phyloP scores from a whole-genome alignment of 2,888 invertebrate genomes.

The Ectemnius cavifrons region DNA sequence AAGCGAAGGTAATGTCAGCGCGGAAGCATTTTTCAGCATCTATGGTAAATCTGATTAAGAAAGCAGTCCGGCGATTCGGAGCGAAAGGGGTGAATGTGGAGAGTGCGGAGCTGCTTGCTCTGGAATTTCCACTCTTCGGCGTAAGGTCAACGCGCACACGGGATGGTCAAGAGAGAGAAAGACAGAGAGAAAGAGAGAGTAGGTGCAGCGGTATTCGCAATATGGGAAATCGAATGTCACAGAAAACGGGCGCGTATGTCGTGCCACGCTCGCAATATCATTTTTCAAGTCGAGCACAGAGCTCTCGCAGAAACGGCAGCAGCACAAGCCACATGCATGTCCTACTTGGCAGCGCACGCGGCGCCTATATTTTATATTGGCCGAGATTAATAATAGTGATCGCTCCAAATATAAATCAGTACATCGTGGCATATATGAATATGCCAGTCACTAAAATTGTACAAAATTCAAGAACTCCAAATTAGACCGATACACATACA shows the following conservation, averaged over 20 bases:
- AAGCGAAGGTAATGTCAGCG: not conserved
- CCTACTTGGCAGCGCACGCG: conserved; percentile 14
- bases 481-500: too few species aligned
- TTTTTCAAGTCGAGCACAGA: conserved; percentile 27
- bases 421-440: not conserved
- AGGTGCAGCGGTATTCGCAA: not conserved
- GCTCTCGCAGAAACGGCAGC: not conserved
- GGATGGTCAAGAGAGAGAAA: too few species aligned
- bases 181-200: too few species aligned
- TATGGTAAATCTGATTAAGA: conserved; percentile 18
- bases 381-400: conserved; percentile 31
- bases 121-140: conserved; percentile 16
- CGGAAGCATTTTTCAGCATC: conserved; percentile 13
- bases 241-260: conserved; percentile 13
- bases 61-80: not conserved
- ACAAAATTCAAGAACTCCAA: too few species aligned
- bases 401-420: conserved; percentile 25
- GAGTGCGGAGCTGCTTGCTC: not conserved
- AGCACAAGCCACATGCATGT: not conserved
- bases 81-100: not conserved
- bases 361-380: conserved; percentile 12
- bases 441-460: too few species aligned
- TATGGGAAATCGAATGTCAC: conserved; percentile 33
- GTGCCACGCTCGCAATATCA: conserved; percentile 21
- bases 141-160: not conserved